A percentile compares a stretch with the other conserved stretches of the same genome.
These are phyloP conservation scores for Tenebrio molitor DNA, from an alignment of 1,140 invertebrate species.

Conservation along the genomic window DNA sequence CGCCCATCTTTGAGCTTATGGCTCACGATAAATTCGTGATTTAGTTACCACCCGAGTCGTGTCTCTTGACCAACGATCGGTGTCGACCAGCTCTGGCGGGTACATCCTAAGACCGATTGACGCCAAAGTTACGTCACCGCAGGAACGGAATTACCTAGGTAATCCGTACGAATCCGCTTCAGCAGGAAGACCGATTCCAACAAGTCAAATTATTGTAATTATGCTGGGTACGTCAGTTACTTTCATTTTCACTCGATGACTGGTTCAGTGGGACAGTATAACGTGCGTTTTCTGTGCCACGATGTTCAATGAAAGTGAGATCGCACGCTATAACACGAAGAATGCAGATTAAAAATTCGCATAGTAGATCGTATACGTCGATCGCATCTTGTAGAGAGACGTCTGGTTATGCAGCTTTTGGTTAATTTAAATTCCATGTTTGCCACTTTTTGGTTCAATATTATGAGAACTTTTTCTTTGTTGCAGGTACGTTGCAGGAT, in stretches of 20 bases:
- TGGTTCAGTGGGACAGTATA: conserved; percentile 42
- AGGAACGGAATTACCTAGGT: conserved; percentile 9
- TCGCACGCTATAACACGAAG: conserved; percentile 26
- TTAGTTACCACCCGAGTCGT: not conserved
- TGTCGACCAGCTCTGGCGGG: not conserved
- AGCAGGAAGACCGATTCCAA: conserved; percentile 31
- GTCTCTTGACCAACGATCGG: not conserved
- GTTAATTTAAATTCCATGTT: conserved; percentile 8
- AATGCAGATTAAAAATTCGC: conserved; percentile 25
- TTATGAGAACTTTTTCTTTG: conserved; percentile 29
- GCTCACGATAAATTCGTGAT: not conserved
- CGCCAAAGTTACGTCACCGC: conserved; percentile 1
- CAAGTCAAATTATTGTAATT: conserved; percentile 41
- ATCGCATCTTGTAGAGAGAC: not conserved
- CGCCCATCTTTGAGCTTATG: conserved; percentile 1
- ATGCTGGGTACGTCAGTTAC: conserved; percentile 29
- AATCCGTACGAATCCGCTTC: not conserved
- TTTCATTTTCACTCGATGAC: conserved; percentile 43
- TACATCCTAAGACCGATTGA: conserved; percentile 28
- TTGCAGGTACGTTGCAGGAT: conserved; percentile 35
- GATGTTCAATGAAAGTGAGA: conserved; percentile 37
- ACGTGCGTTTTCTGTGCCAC: conserved; percentile 33
- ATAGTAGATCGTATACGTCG: not conserved
- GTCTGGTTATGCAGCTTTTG: conserved; percentile 5
- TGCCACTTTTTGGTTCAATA: conserved; percentile 4